Base-by-base conservation (phyloP, 2,888 invertebrate genomes). In the Agrotis ipsilon region DNA sequence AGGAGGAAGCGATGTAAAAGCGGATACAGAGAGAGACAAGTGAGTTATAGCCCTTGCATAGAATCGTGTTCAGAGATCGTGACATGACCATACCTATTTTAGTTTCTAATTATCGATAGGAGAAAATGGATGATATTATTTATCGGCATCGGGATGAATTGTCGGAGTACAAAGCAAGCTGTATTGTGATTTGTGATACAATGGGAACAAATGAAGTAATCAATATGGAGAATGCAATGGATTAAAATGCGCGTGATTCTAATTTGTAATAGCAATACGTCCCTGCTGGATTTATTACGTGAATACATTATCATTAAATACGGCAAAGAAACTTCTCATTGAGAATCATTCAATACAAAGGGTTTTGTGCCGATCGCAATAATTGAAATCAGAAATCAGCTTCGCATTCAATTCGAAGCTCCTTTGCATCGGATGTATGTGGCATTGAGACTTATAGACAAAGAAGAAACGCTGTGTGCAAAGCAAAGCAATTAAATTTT, bases 21-120 rank as follows among this genome's bases (percentile, higher is more conserved):
- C 58, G 72, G 75, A 80, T 80, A 80, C 68, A 74, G 58, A 58
- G 68, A 69, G 64, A 76, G 75, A 67, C 74, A 75, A 85, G 75
- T 88, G 85, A 91, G 85, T 89, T 89, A 89, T 87, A 82, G 80
- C 84, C 71, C 70, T 75, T 81, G 85, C 82, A 86, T 75, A 81
- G 80, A 87, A 82, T 90, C 91, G 91, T 91, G 92, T 85, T 86
- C 84, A 57, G 68, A 82, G 83, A 87, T 89, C 90, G 89, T 90
- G 90, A 89, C 88, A 86, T 89, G 91, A 88, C 88, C 86, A 82
- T 90, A 86, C 85, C 88, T 89, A 91, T 90, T 91, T 87, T 83
- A 87, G 88, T 88, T 89, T 90, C 88, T 91, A 92, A 92, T 92
- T 91, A 91, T 89, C 83, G 88, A 88, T 84, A 83, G 80, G 85